Evolutionary conservation across 2,797 vertebrate genomes (phyloP).

Genomic region (Lacerta viridis): DNA sequence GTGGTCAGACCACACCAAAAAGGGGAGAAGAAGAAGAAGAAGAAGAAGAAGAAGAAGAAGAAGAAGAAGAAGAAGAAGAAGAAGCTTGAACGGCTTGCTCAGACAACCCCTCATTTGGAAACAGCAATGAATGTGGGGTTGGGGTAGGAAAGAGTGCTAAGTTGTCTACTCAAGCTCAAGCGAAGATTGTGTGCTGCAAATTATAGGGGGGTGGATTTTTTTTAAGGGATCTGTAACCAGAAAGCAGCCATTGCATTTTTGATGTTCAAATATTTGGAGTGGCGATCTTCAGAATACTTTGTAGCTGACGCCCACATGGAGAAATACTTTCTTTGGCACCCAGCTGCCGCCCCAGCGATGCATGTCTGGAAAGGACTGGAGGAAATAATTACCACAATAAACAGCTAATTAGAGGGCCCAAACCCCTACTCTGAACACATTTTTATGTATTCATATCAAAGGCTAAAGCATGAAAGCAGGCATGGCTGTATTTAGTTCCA

Average conservation of each 20-base stretch:
- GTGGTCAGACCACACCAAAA: slow-evolving; percentile 70
- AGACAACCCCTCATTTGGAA: not conserved
- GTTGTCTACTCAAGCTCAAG: slow-evolving; percentile 56
- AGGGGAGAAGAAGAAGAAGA: too few relatives aligned
- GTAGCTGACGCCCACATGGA: fast-evolving
- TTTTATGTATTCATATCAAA: not conserved
- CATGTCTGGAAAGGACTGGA: not conserved
- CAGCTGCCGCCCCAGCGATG: slow-evolving; percentile 20
- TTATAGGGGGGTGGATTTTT: slow-evolving; percentile 60
- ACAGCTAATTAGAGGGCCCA: slow-evolving; percentile 38
- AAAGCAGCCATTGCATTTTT: slow-evolving; percentile 32
- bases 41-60: too few relatives aligned
- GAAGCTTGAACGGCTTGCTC: fast-evolving
- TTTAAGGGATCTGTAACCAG: slow-evolving; percentile 67
- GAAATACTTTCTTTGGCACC: slow-evolving; percentile 40
- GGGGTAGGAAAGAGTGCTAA: slow-evolving; percentile 60
- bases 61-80: not conserved
- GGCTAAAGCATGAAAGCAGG: not conserved
- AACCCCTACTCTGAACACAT: slow-evolving; percentile 30
- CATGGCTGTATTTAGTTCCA: not conserved
- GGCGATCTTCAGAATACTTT: slow-evolving; percentile 25
- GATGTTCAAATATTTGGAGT: slow-evolving; percentile 61
- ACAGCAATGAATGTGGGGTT: not conserved
- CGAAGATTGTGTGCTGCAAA: slow-evolving; percentile 66
- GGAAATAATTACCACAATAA: slow-evolving; percentile 52